These are phyloP conservation scores for Amphipoea lucens DNA, from an alignment of 2,888 invertebrate species.

Conservation along the genomic window DNA sequence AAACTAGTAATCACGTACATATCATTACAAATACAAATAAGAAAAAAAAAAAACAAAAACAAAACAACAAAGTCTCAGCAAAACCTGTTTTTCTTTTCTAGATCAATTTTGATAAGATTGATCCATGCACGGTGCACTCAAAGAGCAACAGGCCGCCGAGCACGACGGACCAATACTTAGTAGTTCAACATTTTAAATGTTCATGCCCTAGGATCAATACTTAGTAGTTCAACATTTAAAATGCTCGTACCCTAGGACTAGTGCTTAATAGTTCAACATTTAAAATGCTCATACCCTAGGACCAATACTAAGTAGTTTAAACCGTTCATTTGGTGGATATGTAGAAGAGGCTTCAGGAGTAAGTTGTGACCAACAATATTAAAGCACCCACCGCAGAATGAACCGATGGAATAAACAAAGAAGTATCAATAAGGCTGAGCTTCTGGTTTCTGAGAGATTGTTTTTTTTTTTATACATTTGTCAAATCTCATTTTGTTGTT, in stretches of 20 bases:
- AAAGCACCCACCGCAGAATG: not conserved
- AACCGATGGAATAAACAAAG: not conserved
- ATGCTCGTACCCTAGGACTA: not conserved
- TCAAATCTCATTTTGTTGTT: not conserved
- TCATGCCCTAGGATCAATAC: not conserved
- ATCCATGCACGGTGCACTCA: too few relatives aligned
- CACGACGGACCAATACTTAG: not conserved
- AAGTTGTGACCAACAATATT: not conserved
- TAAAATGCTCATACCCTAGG: not conserved
- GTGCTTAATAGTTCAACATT: not conserved
- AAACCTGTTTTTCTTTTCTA: too few relatives aligned
- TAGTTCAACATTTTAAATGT: not conserved
- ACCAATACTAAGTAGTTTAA: not conserved
- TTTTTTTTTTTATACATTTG: not conserved
- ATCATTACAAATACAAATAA: too few relatives aligned
- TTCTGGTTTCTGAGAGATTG: not conserved
- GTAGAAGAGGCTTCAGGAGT: not conserved
- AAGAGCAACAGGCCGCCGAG: too few relatives aligned
- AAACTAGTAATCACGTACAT: too few relatives aligned
- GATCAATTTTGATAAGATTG: too few relatives aligned
- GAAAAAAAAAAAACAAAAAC: too few relatives aligned
- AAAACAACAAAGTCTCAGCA: too few relatives aligned
- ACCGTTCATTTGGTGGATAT: not conserved
- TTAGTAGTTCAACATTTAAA: not conserved
- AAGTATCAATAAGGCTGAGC: too few relatives aligned